These are phyloP conservation scores for Pseudorhiza aurosa DNA, from an alignment of 30 jellyfish, hydroid and myxozoan species.

Conservation along the genomic window DNA sequence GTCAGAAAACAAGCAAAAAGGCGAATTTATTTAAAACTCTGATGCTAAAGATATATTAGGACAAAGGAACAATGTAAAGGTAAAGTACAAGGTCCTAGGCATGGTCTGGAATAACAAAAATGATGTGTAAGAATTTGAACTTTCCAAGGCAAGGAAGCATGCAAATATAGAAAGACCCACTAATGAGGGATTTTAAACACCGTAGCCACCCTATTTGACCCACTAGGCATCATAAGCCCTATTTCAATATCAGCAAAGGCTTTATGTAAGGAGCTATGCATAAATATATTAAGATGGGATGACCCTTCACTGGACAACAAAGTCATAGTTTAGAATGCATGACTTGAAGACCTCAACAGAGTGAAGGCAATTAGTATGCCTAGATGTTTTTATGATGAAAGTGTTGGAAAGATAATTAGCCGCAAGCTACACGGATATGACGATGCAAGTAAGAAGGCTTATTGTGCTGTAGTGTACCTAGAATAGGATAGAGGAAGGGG, in stretches of 20 bases:
- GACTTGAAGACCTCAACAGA: constrained; percentile 8
- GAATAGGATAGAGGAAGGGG: constrained; percentile 12
- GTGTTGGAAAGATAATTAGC: background rate
- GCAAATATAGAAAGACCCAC: background rate
- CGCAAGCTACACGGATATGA: constrained; percentile 20
- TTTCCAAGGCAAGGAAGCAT: background rate
- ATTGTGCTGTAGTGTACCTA: constrained; percentile 35
- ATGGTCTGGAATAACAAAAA: constrained; percentile 20
- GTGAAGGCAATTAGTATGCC: background rate
- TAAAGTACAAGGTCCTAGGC: constrained; percentile 21
- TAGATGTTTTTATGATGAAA: constrained; percentile 3
- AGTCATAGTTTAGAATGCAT: constrained; percentile 18
- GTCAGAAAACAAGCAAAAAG: background rate
- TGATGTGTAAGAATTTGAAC: constrained; percentile 5
- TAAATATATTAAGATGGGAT: constrained; percentile 17
- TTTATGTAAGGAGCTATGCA: constrained; percentile 30
- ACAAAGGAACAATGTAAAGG: background rate
- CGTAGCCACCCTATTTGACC: constrained; percentile 39
- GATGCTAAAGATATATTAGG: constrained; percentile 19
- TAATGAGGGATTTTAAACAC: constrained; percentile 11
- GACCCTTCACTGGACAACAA: constrained; percentile 14
- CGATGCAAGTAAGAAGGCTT: constrained; percentile 45
- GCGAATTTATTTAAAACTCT: background rate
- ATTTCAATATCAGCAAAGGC: constrained; percentile 18
- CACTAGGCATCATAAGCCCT: constrained; percentile 39